Conservation (phyloP, 2,113 vertebrate species). For the Pseudonaja textilis region DNA sequence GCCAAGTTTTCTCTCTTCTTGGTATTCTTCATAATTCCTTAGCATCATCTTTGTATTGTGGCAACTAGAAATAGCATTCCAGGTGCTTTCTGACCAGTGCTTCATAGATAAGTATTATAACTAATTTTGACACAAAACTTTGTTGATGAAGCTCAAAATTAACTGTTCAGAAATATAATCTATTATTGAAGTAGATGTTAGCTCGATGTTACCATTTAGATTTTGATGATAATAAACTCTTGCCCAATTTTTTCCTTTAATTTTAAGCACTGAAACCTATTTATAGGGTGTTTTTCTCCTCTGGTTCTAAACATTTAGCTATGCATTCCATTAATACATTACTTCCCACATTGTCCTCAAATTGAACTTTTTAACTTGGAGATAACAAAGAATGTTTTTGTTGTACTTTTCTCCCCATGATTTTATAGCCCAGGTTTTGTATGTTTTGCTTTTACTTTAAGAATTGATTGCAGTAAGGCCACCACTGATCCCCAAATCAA, state of each 20-base stretch:
- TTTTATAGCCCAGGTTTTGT: not conserved
- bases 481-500: slow-evolving; percentile 16
- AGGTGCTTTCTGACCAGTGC: not conserved
- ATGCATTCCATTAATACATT: not conserved
- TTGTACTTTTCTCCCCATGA: not conserved
- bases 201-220: not conserved
- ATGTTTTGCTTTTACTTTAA: not conserved
- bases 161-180: not conserved
- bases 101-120: not conserved
- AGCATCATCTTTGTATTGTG: not conserved
- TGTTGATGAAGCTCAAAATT: not conserved
- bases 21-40: not conserved
- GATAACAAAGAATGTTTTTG: slow-evolving; percentile 10
- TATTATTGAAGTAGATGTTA: not conserved
- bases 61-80: not conserved
- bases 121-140: not conserved
- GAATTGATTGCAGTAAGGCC: slow-evolving; percentile 12
- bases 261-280: not conserved
- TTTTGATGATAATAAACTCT: not conserved
- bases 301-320: not conserved
- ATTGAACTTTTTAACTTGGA: not conserved
- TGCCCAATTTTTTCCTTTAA: not conserved
- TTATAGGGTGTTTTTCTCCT: not conserved
- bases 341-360: not conserved
- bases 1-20: not conserved